phyloP scores from a whole-genome alignment of 2,797 vertebrate species.

The Choloepus didactylus region DNA sequence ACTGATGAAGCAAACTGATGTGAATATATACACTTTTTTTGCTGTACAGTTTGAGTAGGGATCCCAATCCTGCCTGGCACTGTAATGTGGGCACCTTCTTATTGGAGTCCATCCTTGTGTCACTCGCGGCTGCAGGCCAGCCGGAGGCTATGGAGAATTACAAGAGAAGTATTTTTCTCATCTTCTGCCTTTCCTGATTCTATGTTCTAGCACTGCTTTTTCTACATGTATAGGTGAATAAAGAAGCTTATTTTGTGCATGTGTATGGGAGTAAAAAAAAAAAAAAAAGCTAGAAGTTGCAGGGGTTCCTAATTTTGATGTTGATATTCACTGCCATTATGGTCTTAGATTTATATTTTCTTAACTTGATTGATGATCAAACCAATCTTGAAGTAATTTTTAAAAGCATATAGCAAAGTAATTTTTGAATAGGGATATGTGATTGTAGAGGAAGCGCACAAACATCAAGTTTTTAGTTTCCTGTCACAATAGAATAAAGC shows the following conservation, averaged over 20 bases:
- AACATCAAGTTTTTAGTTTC: not conserved
- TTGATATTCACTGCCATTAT: slow-evolving; percentile 26
- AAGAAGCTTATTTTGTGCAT: slow-evolving; percentile 25
- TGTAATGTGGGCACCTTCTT: not conserved
- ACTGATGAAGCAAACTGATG: not conserved
- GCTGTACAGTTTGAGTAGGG: not conserved
- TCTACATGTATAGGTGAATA: not conserved
- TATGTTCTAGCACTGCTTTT: not conserved
- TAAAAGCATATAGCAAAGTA: slow-evolving; percentile 40
- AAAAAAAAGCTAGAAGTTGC: not conserved
- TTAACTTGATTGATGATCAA: slow-evolving; percentile 12
- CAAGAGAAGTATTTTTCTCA: not conserved
- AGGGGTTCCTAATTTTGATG: slow-evolving; percentile 38
- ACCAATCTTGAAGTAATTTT: slow-evolving; percentile 49
- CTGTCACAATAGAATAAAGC: not conserved
- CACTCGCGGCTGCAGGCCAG: not conserved
- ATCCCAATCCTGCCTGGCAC: not conserved
- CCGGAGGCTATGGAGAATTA: not conserved
- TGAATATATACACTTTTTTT: not conserved
- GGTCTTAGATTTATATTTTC: slow-evolving; percentile 27
- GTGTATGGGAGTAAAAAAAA: not conserved
- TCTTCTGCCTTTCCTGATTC: not conserved
- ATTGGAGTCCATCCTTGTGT: not conserved
- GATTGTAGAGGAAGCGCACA: not conserved
- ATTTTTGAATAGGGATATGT: slow-evolving; percentile 34